Conservation (phyloP, 2,888 invertebrate genomes). For the Lasioglossum figueresi region DNA sequence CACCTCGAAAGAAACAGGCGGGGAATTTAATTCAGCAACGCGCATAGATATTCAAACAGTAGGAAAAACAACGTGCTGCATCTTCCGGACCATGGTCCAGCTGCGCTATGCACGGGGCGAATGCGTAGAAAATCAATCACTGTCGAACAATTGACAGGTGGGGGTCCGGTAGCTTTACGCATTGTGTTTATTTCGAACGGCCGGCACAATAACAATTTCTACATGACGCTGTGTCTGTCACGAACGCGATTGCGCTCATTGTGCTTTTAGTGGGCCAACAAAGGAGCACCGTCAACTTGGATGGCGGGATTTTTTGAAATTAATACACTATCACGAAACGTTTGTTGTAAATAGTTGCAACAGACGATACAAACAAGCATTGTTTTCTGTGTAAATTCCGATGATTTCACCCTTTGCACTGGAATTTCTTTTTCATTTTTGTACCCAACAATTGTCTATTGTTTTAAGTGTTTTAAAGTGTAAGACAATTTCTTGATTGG, state of each 20-base stretch:
- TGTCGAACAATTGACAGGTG: not conserved
- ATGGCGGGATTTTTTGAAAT: not conserved
- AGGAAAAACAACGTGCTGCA: not conserved
- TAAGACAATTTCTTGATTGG: not conserved
- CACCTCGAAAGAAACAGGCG: not conserved
- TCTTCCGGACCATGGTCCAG: not conserved
- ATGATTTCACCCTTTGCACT: not conserved
- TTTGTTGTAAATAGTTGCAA: no score
- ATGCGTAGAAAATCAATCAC: not conserved
- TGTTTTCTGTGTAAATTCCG: not conserved
- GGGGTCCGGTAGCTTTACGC: not conserved
- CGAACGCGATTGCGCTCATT: not conserved
- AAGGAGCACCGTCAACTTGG: not conserved
- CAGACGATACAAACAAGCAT: not conserved
- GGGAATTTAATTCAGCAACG: not conserved
- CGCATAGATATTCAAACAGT: not conserved
- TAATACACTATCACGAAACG: not conserved
- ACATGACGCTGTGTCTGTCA: not conserved
- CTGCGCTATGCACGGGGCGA: not conserved
- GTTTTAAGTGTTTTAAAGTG: not conserved
- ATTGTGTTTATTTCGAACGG: conserved; percentile 1
- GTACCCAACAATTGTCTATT: not conserved
- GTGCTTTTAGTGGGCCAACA: not conserved
- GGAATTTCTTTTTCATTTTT: not conserved
- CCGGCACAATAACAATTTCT: not conserved